Percentiles rank a stretch among this genome's conserved stretches.
Conservation (phyloP, 2,888 invertebrate species). For the Uropetala carovei region DNA sequence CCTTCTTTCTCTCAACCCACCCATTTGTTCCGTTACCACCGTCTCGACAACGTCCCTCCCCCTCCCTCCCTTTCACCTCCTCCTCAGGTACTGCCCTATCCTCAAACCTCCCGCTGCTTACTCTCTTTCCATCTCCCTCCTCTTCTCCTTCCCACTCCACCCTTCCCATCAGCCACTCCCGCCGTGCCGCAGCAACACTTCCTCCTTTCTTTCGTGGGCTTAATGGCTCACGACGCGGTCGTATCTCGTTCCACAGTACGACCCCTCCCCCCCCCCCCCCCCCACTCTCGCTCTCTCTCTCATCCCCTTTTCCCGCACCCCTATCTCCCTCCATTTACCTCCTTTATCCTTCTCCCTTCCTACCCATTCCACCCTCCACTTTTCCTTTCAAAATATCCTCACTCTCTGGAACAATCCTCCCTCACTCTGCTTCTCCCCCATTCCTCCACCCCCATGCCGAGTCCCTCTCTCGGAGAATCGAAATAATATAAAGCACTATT, state of each 20-base stretch:
- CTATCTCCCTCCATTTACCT: background rate
- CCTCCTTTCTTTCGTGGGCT: conserved; percentile 61
- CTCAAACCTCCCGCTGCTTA: background rate
- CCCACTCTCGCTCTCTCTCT: background rate
- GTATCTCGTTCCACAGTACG: conserved; percentile 19
- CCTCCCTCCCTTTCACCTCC: background rate
- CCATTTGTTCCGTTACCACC: background rate
- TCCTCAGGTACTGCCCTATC: background rate
- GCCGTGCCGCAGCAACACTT: conserved; percentile 52
- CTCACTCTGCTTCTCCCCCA: background rate
- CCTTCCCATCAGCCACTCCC: background rate
- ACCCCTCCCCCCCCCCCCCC: background rate
- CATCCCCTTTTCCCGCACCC: background rate
- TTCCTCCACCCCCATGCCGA: conserved; percentile 17
- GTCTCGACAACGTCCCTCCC: background rate
- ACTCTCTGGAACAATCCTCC: background rate
- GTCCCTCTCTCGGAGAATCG: background rate
- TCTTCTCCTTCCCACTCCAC: background rate
- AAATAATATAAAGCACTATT: background rate
- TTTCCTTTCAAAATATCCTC: background rate
- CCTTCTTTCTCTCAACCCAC: conserved; percentile 6
- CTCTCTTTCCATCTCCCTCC: background rate
- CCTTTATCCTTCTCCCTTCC: background rate
- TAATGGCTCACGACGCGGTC: conserved; percentile 58
- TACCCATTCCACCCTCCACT: background rate